These are phyloP conservation scores for Leptinotarsa rubiginosa DNA, from an alignment of 2,888 invertebrate species.

Conservation along the genomic window DNA sequence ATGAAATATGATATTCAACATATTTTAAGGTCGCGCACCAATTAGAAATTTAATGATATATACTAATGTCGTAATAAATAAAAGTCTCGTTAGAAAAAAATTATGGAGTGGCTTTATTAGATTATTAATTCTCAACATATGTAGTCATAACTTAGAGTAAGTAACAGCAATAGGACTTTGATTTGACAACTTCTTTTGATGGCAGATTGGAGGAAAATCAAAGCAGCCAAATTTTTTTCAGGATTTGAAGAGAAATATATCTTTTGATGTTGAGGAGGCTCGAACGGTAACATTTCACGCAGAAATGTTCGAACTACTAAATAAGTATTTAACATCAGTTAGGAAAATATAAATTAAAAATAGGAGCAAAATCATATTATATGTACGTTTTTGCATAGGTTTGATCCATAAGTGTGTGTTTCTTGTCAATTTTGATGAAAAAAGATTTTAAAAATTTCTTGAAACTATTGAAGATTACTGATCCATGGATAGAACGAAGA, in stretches of 20 bases:
- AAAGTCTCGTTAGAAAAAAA: slow-evolving; percentile 23
- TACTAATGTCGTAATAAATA: slow-evolving; percentile 28
- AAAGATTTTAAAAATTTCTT: too few species aligned
- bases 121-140: slow-evolving; percentile 25
- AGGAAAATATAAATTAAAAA: too few species aligned
- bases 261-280: too few species aligned
- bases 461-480: too few species aligned
- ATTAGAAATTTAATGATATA: slow-evolving; percentile 29
- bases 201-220: background rate
- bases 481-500: too few species aligned
- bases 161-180: background rate
- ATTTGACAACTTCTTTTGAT: background rate
- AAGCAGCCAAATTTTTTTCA: background rate
- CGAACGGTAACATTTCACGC: too few species aligned
- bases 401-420: too few species aligned
- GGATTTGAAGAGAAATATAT: background rate
- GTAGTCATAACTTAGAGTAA: slow-evolving; percentile 15
- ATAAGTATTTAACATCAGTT: too few species aligned
- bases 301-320: too few species aligned
- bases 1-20: slow-evolving; percentile 26
- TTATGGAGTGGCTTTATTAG: slow-evolving; percentile 7
- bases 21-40: slow-evolving; percentile 23
- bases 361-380: too few species aligned
- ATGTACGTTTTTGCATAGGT: too few species aligned
- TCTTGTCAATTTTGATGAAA: too few species aligned